These are phyloP conservation scores for Mechanitis mazaeus DNA, from an alignment of 2,888 invertebrate genomes.

Conservation along the genomic window DNA sequence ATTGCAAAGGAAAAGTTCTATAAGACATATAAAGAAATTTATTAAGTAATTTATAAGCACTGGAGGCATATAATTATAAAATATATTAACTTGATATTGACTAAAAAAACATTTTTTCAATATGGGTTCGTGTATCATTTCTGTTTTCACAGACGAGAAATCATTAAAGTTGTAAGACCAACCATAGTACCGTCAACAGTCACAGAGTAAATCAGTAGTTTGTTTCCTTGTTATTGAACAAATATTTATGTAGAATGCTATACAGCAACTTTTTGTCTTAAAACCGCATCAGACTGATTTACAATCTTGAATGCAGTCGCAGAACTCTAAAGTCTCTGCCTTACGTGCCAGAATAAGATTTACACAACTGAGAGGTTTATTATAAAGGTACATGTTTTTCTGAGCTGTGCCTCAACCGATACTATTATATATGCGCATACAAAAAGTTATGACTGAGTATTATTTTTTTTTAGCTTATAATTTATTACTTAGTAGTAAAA, in stretches of 20 bases:
- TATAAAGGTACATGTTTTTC: background rate
- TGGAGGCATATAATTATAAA: background rate
- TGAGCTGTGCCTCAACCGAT: background rate
- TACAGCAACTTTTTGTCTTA: slow-evolving; percentile 50
- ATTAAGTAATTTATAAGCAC: too few species aligned
- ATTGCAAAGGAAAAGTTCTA: background rate
- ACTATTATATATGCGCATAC: background rate
- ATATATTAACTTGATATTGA: too few species aligned
- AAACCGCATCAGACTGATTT: slow-evolving; percentile 40
- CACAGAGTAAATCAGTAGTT: slow-evolving; percentile 25
- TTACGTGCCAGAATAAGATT: slow-evolving; percentile 16
- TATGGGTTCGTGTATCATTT: background rate
- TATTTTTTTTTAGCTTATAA: slow-evolving; percentile 2
- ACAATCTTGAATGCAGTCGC: slow-evolving; percentile 23
- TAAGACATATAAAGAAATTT: too few species aligned
- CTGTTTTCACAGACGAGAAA: slow-evolving; percentile 14
- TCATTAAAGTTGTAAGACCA: slow-evolving; percentile 19
- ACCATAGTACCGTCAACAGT: slow-evolving; percentile 16
- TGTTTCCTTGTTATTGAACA: slow-evolving; percentile 39
- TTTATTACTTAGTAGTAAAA: slow-evolving; percentile 4
- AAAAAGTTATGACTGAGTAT: background rate
- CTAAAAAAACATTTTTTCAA: too few species aligned
- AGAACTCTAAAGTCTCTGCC: slow-evolving; percentile 12
- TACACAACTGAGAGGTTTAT: background rate
- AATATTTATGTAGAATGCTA: slow-evolving; percentile 62